Base-by-base conservation (phyloP, 2,113 vertebrate species). In the Mobula birostris region DNA sequence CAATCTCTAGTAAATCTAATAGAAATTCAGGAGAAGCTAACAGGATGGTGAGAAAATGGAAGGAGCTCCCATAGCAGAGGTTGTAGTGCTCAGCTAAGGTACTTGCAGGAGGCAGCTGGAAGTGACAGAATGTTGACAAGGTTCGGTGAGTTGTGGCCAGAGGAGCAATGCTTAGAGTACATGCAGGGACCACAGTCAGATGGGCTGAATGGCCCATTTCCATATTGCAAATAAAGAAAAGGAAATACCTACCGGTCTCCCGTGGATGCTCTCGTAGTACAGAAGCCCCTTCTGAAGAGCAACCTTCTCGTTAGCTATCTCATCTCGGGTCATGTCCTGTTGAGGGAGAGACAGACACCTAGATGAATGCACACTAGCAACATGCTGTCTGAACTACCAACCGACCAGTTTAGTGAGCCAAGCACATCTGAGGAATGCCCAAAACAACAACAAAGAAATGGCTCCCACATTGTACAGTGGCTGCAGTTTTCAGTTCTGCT, bases 311-410 rank as follows among this genome's bases (percentile, higher is more conserved):
- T 97, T 97, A 72, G 97, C 97, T 61, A 99, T 99, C 96, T 99
- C 98, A 95, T 99, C 98, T 95, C 98, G 97, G 82, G 98, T 99
- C 98, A 99, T 99, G 95, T 99, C 98, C 98, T 99, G 94, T 94
- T 94, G 70, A 91, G 24, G 76, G 94, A 66, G 56, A 78, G 87
- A 70, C 6, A 36, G 32, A 70, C 0, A 94, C 11, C 29, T 21
- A 19, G 1, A 15, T 19, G 6, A 90, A 61, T 63, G 12, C 8
- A 17, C n/a, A 8, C 17, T 48, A 63, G 29, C 14, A 79, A 32
- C 56, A 19, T 19, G 17, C 19, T 74, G 21, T 24, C 63, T 66
- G 63, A 74, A 74, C 2, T 74, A 74, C 19, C 5, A 21, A 24
- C 19, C 5, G 72, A 24, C 19, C 72, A 74, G 72, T 21, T 24